Evolutionary conservation across 2,888 invertebrate species (phyloP), one percentile per base, ranked within the genome.

Genomic region (Drosophila paranaensis): DNA sequence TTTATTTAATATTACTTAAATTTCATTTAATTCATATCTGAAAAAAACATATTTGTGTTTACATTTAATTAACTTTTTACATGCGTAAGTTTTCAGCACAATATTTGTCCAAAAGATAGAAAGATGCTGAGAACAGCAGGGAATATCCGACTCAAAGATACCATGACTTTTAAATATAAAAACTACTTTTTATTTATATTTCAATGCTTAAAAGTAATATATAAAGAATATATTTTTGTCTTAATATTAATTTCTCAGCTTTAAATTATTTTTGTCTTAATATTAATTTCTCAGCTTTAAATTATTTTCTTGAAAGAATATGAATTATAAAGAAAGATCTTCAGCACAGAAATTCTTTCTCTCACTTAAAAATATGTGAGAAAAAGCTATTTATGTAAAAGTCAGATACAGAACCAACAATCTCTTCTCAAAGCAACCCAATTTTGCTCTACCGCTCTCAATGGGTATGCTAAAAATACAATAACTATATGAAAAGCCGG

Each of bases 61-160:
- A 54, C 65, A 27, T 79, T 77, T 71, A 51, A 81, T 78, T 80
- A 81, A 74, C 65, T 77, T 81, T 84, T 65, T 71, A 53, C 51
- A 27, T 37, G 30, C 30, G 35, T 48, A 43, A 53, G 50, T 64
- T 56, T 27, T 13, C 37, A 35, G 13, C 0, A 46, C 40, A 39
- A 60, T 55, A 56, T 62, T 51, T 56, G 40, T 16, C 13, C 16
- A 10, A 9, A 35, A 55, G 43, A 16, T 25, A 30, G 16, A 48
- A 58, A 14, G 53, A 37, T 25, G 37, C 20, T 25, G 33, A 40
- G 25, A 40, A 2, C 4, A 6, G 35, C 5, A 9, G 51, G 33
- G 9, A 54, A 27, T 54, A 6, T 3, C 11, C 6, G 54, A 55
- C 30, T 16, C 16, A 2, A 0, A 30, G 6, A 30, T 40, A 40